Evolutionary conservation across 2,113 vertebrate genomes (phyloP).

Genomic region (Silurus meridionalis): DNA sequence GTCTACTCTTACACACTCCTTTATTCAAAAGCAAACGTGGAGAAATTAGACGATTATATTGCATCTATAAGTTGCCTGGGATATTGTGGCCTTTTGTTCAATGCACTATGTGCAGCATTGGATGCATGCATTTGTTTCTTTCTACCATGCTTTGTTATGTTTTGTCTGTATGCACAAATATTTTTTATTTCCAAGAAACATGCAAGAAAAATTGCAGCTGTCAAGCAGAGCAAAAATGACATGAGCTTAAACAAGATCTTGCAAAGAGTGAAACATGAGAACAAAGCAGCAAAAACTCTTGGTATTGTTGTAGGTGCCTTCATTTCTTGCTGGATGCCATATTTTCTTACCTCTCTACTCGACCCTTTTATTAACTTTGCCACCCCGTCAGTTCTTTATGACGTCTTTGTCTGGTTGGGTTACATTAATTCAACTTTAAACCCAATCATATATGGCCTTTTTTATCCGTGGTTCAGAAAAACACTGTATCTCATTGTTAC

Average conservation of each 20-base stretch:
- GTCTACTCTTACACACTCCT: conserved; percentile 49
- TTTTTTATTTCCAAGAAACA: conserved; percentile 57
- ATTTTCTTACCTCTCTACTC: conserved; percentile 47
- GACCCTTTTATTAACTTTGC: conserved; percentile 56
- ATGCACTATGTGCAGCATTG: conserved; percentile 47
- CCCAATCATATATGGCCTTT: conserved; percentile 59
- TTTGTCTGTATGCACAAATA: conserved; percentile 56
- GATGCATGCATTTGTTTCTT: conserved; percentile 43
- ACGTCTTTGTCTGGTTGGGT: conserved; percentile 57
- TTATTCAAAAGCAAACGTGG: conserved; percentile 49
- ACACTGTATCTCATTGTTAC: conserved; percentile 52
- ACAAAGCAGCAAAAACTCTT: conserved; percentile 61
- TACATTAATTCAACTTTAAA: conserved; percentile 62
- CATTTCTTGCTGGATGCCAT: conserved; percentile 59
- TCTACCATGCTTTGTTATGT: conserved; percentile 54
- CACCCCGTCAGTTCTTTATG: conserved; percentile 50
- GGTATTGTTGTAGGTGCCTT: conserved; percentile 58
- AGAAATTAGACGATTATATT: neutral
- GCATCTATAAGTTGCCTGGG: conserved; percentile 49
- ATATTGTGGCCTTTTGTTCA: conserved; percentile 51
- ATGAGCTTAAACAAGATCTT: conserved; percentile 8
- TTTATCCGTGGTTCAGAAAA: conserved; percentile 63
- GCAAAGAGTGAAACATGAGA: conserved; percentile 43
- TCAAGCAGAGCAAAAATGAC: conserved; percentile 11
- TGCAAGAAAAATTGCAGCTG: conserved; percentile 44